These are phyloP conservation scores for Stramonita haemastoma DNA, from an alignment of 2,888 invertebrate species.

Conservation along the genomic window DNA sequence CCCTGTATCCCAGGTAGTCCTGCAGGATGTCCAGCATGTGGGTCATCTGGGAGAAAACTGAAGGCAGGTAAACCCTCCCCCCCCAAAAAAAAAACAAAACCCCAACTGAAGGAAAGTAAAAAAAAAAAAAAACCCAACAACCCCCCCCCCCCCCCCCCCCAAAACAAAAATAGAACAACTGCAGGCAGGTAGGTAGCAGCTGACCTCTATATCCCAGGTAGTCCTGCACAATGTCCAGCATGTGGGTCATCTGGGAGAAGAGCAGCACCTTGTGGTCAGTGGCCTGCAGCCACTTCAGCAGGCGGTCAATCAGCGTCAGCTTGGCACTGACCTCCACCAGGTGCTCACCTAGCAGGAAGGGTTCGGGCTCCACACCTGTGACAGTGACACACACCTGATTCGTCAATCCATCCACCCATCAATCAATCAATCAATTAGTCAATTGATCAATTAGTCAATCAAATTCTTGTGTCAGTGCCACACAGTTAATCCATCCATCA, in stretches of 20 bases:
- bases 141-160: too few species aligned
- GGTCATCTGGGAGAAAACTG: slow-evolving; percentile 79
- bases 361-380: slow-evolving; percentile 78
- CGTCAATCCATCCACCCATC: too few species aligned
- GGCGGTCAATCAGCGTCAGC: slow-evolving; percentile 75
- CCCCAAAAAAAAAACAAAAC: background rate
- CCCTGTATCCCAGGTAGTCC: slow-evolving; percentile 77
- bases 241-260: slow-evolving; percentile 78
- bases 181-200: background rate
- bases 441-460: too few species aligned
- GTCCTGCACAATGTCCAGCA: slow-evolving; percentile 78
- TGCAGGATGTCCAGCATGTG: slow-evolving; percentile 78
- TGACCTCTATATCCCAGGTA: slow-evolving; percentile 76
- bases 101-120: background rate
- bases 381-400: background rate
- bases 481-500: too few species aligned
- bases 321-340: slow-evolving; percentile 77
- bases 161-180: too few species aligned
- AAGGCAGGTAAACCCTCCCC: too few species aligned
- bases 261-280: slow-evolving; percentile 77
- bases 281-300: slow-evolving; percentile 71
- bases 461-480: too few species aligned
- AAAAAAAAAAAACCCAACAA: too few species aligned
- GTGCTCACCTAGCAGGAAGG: slow-evolving; percentile 78
- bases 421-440: too few species aligned